A percentile compares a stretch with the other conserved stretches of the same genome.
Evolutionary conservation across 1,140 invertebrate genomes (phyloP).

Genomic region (Colletes latitarsis): DNA sequence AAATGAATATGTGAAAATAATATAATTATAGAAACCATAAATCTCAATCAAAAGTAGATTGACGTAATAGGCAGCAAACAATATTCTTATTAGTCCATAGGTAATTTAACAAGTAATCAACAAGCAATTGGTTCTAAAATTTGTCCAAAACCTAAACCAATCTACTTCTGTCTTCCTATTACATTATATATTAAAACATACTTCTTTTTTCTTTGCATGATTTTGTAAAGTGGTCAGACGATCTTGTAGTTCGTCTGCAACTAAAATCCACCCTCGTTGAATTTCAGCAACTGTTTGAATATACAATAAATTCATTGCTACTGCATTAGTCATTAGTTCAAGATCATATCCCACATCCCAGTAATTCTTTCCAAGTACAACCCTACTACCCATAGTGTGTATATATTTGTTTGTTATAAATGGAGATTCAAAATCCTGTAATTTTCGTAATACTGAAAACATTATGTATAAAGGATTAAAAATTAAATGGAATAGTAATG

Average conservation of each 20-base stretch:
- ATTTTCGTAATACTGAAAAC: conserved; percentile 88
- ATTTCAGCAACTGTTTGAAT: conserved; percentile 93
- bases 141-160: not conserved
- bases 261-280: conserved; percentile 91
- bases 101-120: not conserved
- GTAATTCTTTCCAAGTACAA: conserved; percentile 83
- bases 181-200: conserved; percentile 71
- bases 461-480: conserved; percentile 6
- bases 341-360: conserved; percentile 94
- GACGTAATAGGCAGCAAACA: not conserved
- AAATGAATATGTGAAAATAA: not conserved
- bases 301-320: conserved; percentile 93
- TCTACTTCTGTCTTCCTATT: not conserved
- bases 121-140: conserved; percentile 8
- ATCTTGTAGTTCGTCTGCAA: conserved; percentile 86
- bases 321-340: conserved; percentile 89
- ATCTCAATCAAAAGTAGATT: not conserved
- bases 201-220: conserved; percentile 91
- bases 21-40: not conserved
- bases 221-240: conserved; percentile 87
- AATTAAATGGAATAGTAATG: conserved; percentile 6
- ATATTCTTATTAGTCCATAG: not conserved
- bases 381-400: conserved; percentile 61
- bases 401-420: conserved; percentile 91
- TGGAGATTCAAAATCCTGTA: conserved; percentile 98